Base-by-base conservation (phyloP, 2,797 vertebrate genomes). In the Myotis planiceps region DNA sequence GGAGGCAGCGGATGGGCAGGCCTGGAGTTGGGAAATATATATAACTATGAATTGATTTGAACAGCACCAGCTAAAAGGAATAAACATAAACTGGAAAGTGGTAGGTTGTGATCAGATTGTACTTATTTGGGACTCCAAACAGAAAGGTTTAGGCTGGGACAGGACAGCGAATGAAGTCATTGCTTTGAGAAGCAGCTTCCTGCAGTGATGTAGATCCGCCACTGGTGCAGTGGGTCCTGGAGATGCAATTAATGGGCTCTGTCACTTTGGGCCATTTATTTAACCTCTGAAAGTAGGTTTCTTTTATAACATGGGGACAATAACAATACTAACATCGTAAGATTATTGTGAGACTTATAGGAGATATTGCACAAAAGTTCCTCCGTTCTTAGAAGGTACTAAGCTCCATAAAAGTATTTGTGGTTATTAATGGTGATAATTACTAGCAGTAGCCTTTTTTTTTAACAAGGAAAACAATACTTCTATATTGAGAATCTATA, bases 401-500 rank as follows among this genome's bases (percentile, higher is more conserved):
- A 82, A 74, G 14, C 6, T 16, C 27, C 66, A 65, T 47, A 0
- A 65, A 90, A 90, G 6, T 76, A 9, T 83, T 71, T 69, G 6
- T 51, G 21, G 15, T 51, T 96, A 63, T 58, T 94, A 47, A 55
- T 81, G 32, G 8, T 60, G 49, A 68, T 47, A 47, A 90, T 53
- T 75, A 19, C 60, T 81, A 78, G 32, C 34, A 80, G 37, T 51
- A 87, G 25, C 23, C 34, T 47, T 42, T 92, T 92, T 78, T 58
- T 69, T n/a, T 9, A 51, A 94, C 55, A 93, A 94, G 58, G 18
- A 87, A 92, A 96, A 78, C 37, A 78, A 14, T 87, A 68, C 83
- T 92, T 53, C 71, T 80, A 13, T 93, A 37, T 92, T 66, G 69
- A 90, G 88, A 88, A 83, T 75, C 32, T 92, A n/a, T 88, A 90